phyloP scores from a whole-genome alignment of 1,140 invertebrate genomes.

The Macrocentrus cingulum region DNA sequence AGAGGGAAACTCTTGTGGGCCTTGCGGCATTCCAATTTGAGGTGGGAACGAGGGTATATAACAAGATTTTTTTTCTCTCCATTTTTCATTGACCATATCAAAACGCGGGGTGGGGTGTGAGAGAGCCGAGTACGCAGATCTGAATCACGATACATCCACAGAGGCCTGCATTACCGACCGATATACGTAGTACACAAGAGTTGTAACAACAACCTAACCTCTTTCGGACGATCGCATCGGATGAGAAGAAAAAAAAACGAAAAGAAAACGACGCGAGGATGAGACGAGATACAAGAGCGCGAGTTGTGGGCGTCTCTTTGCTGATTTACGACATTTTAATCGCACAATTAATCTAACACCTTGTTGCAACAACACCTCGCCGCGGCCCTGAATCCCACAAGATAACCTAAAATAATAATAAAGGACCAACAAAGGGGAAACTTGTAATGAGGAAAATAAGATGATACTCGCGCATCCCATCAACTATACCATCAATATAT shows the following conservation, averaged over 20 bases:
- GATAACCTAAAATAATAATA: slow-evolving; percentile 24
- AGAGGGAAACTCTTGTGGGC: slow-evolving; percentile 20
- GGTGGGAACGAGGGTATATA: slow-evolving; percentile 7
- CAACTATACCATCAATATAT: neutral
- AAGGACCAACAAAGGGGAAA: slow-evolving; percentile 14
- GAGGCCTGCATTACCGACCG: slow-evolving; percentile 20
- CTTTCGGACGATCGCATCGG: too few relatives aligned
- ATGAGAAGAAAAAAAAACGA: slow-evolving; percentile 17
- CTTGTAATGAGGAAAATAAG: slow-evolving; percentile 14
- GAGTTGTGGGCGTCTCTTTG: slow-evolving; percentile 47
- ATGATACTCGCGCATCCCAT: too few relatives aligned
- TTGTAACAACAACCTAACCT: too few relatives aligned
- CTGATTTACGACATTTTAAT: slow-evolving; percentile 58
- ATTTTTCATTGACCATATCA: slow-evolving; percentile 14
- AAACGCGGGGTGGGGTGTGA: slow-evolving; percentile 3
- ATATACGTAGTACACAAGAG: too few relatives aligned
- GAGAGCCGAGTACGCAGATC: slow-evolving; percentile 2
- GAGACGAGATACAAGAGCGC: slow-evolving; percentile 24
- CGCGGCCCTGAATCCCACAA: slow-evolving; percentile 18
- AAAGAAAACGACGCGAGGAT: slow-evolving; percentile 28
- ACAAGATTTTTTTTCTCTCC: slow-evolving; percentile 18
- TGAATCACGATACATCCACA: slow-evolving; percentile 11
- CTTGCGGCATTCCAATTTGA: slow-evolving; percentile 26
- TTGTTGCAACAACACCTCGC: slow-evolving; percentile 55
- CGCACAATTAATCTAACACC: slow-evolving; percentile 59